Conservation (phyloP, 2,888 invertebrate species). For the Hydriomena furcata region DNA sequence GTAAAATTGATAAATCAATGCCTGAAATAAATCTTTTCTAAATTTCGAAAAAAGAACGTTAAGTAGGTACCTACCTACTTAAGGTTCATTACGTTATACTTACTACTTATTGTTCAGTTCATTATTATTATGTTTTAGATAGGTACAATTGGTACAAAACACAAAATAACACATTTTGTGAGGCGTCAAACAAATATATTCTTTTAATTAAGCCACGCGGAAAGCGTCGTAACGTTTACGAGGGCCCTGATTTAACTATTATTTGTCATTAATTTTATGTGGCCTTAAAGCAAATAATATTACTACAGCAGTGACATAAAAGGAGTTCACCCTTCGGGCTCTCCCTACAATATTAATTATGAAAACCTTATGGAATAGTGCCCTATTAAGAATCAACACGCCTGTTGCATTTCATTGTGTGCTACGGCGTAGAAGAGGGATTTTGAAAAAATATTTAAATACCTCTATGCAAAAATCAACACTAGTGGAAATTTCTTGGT, state of each 20-base stretch:
- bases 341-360: conserved; percentile 19
- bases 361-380: conserved; percentile 16
- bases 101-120: no score
- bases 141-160: no score
- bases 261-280: conserved; percentile 83
- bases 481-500: no score
- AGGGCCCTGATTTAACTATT: conserved; percentile 81
- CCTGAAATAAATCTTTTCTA: no score
- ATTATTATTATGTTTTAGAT: background rate
- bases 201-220: conserved; percentile 80
- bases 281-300: conserved; percentile 72
- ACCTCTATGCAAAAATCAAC: no score
- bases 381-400: conserved; percentile 2
- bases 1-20: no score
- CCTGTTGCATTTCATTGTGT: conserved; percentile 10
- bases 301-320: conserved; percentile 55
- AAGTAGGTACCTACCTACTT: no score
- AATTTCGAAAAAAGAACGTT: no score
- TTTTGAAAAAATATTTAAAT: no score
- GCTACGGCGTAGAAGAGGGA: no score
- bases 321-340: conserved; percentile 30
- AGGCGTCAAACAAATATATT: conserved; percentile 73
- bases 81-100: no score
- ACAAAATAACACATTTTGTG: conserved; percentile 10
- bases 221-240: conserved; percentile 80